Conservation (phyloP, 2,888 invertebrate genomes). For the Poecilobothrus nobilitatus region DNA sequence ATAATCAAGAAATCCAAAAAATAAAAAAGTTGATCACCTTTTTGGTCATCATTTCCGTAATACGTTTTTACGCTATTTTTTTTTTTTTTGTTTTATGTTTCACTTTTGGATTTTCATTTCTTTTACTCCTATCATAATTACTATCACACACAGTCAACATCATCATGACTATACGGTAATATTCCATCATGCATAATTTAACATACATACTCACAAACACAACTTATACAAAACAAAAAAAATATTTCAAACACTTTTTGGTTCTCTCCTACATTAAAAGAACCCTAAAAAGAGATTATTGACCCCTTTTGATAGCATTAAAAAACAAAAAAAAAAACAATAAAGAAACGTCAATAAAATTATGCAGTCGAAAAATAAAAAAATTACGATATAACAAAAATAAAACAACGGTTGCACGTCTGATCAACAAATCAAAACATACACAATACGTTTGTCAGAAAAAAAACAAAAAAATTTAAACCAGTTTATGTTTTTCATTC, state of each 20-base stretch:
- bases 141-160: no score
- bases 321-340: not conserved
- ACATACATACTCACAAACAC: no score
- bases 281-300: constrained; percentile 3
- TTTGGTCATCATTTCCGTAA: constrained; percentile 6
- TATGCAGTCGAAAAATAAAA: not conserved
- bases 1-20: not conserved
- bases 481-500: no score
- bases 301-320: not conserved
- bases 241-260: not conserved
- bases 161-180: not conserved
- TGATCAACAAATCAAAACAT: no score
- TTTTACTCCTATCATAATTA: not conserved
- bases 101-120: no score
- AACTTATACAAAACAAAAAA: no score
- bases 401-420: not conserved
- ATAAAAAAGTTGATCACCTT: not conserved
- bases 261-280: constrained; percentile 2
- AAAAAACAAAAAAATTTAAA: no score
- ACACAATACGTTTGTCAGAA: no score
- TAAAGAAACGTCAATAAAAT: constrained; percentile 3
- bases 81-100: not conserved
- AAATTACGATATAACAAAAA: not conserved
- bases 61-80: not conserved
- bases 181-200: not conserved